phyloP scores from a whole-genome alignment of 2,797 vertebrate species.

The Artibeus jamaicensis region DNA sequence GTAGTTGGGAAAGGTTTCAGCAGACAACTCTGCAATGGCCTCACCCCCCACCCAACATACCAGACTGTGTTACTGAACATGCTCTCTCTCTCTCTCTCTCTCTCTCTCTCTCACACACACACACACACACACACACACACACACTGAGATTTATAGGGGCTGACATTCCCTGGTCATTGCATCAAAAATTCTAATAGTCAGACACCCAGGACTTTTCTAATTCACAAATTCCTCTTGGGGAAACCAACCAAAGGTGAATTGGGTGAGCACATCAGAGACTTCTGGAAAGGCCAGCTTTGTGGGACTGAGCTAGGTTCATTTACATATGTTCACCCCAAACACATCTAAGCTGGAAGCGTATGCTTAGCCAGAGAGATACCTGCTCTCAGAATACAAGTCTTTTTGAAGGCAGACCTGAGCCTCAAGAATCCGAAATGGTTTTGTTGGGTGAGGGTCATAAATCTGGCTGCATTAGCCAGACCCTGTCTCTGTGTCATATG shows the following conservation, averaged over 20 bases:
- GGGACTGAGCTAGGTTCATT: neutral
- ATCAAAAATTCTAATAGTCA: slow-evolving; percentile 1
- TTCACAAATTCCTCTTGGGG: neutral
- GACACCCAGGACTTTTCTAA: neutral
- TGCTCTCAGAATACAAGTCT: neutral
- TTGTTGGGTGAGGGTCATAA: neutral
- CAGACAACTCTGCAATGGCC: slow-evolving; percentile 53
- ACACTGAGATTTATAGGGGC: neutral
- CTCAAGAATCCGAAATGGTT: slow-evolving; percentile 1
- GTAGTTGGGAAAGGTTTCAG: slow-evolving; percentile 20
- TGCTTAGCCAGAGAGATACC: neutral
- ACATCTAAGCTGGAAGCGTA: slow-evolving; percentile 32
- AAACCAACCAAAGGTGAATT: neutral
- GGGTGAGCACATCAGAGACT: slow-evolving; percentile 6
- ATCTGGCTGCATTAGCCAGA: slow-evolving; percentile 3
- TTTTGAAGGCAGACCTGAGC: neutral
- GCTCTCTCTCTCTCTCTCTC: no score
- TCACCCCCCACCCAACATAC: slow-evolving; percentile 13
- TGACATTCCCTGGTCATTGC: neutral
- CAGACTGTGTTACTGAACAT: slow-evolving; percentile 40
- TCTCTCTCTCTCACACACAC: no score
- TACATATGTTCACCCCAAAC: neutral
- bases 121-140: neutral
- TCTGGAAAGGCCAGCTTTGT: slow-evolving; percentile 7
- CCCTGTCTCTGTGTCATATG: neutral